Evolutionary conservation across 2,888 invertebrate genomes (phyloP).

Genomic region (Nemotelus nigrinus): DNA sequence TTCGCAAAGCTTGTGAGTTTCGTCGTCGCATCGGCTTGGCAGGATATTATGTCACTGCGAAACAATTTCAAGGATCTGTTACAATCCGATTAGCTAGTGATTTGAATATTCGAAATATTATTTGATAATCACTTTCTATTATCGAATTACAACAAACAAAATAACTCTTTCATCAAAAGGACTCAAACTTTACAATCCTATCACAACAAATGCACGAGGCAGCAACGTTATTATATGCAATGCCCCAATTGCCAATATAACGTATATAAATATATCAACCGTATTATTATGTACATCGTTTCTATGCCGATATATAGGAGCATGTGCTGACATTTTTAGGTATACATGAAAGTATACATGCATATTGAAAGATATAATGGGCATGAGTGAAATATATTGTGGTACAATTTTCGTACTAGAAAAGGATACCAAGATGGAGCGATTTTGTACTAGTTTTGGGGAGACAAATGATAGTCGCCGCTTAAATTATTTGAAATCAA

Average conservation of each 20-base stretch:
- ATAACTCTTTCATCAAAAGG: no score
- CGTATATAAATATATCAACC: not conserved
- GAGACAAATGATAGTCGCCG: not conserved
- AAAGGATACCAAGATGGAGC: conserved; percentile 14
- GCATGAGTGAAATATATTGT: conserved; percentile 23
- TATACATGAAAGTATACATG: not conserved
- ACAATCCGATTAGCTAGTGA: no score
- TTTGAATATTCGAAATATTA: no score
- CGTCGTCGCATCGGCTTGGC: no score
- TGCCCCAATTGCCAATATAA: conserved; percentile 40
- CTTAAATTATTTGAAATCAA: no score
- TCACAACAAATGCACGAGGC: conserved; percentile 50
- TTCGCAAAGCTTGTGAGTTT: no score
- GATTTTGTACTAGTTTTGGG: conserved; percentile 14
- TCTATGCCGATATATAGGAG: no score
- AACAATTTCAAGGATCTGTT: not conserved
- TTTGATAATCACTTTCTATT: no score
- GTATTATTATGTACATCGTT: no score
- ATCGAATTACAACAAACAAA: no score
- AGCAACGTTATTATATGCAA: conserved; percentile 26
- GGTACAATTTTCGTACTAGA: conserved; percentile 41
- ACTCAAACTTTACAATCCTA: not conserved
- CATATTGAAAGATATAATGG: not conserved
- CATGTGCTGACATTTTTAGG: not conserved
- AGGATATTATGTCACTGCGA: conserved; percentile 34